Base-by-base conservation (phyloP, 2,113 vertebrate species). In the Thalassarche chlororhynchos region DNA sequence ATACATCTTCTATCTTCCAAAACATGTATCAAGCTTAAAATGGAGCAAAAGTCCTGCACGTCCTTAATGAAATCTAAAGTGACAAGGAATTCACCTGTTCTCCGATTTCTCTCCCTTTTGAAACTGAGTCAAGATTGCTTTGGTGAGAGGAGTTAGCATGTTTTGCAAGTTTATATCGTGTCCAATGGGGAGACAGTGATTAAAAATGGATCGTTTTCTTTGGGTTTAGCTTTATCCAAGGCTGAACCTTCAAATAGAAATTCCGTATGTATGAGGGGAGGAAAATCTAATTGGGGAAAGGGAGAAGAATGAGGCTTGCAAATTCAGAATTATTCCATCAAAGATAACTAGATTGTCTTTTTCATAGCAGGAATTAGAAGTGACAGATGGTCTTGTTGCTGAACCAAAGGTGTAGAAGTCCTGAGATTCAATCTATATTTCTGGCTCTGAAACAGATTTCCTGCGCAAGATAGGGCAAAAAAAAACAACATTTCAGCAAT, bases 341-440 rank as follows among this genome's bases (percentile, higher is more conserved):
- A 94, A 95, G 90, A 89, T 86, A 93, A 94, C 79, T 83, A 85
- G 91, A 87, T 71, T 94, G 89, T 94, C 93, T 96, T 94, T 94
- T 91, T 91, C 93, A 61, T 91, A 92, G 77, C 80, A 87, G 88
- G 84, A 96, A 94, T 94, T 96, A 82, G 68, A 95, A 96, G 66
- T 78, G 92, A 94, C 96, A 96, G 95, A 95, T 93, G 94, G 94
- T 91, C 93, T 87, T 96, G 79, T 46, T 90, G 74, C 84, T 83
- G 88, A 97, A 95, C n/a, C 77, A 93, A 93, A 94, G 93, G 93
- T 90, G 84, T 93, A 92, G 88, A 95, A 94, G 89, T 88, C 93
- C 82, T 90, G 54, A 92, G 81, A 94, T 62, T 64, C 75, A 94
- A 60, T 81, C 92, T 94, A 60, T 84, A 86, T 85, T 94, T 89